Evolutionary conservation across 2,113 vertebrate genomes (phyloP).

Genomic region (Erinaceus europaeus): DNA sequence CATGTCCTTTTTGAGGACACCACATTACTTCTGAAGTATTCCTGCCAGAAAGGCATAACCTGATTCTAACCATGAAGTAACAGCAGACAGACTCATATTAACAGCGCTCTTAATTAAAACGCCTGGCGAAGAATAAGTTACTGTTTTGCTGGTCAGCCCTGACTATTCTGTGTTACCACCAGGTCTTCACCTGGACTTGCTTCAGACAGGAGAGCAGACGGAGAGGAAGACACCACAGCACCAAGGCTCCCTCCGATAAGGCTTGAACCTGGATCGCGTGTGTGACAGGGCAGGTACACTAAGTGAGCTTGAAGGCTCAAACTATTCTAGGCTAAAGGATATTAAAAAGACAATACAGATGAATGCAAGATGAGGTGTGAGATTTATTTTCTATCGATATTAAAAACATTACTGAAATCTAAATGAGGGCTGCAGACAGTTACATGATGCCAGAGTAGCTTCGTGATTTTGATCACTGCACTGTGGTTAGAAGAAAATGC

Average conservation of each 20-base stretch:
- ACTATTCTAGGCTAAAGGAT: background rate
- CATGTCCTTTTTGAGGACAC: background rate
- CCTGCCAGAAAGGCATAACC: slow-evolving; percentile 6
- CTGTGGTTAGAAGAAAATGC: background rate
- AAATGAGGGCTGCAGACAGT: background rate
- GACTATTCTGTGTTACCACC: too few relatives aligned
- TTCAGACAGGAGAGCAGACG: too few relatives aligned
- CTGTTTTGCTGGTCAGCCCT: too few relatives aligned
- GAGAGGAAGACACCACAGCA: too few relatives aligned
- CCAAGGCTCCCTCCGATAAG: too few relatives aligned
- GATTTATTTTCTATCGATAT: background rate
- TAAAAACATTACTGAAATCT: slow-evolving; percentile 2
- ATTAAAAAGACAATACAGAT: background rate
- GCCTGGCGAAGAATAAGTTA: background rate
- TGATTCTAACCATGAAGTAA: slow-evolving; percentile 3
- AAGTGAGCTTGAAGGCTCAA: too few relatives aligned
- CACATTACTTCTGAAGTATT: background rate
- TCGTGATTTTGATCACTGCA: background rate
- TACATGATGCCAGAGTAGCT: background rate
- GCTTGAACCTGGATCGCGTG: too few relatives aligned
- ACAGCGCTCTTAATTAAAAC: slow-evolving; percentile 47
- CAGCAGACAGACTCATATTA: background rate
- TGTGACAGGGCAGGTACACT: too few relatives aligned
- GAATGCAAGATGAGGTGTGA: background rate
- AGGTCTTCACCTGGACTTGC: too few relatives aligned